Evolutionary conservation across 2,113 vertebrate genomes (phyloP).

Genomic region (Vulpes vulpes): DNA sequence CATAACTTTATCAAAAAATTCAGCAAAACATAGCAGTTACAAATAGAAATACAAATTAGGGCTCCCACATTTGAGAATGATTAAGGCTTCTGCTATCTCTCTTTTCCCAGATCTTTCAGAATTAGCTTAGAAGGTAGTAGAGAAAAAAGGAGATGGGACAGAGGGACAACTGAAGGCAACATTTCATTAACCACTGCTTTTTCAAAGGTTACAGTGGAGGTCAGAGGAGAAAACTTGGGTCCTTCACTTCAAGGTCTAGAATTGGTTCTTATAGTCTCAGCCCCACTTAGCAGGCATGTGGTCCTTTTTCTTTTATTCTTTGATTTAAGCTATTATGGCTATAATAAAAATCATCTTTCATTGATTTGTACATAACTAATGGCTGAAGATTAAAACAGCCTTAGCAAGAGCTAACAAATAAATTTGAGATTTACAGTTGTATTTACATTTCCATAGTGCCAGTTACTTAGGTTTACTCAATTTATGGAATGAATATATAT

Average conservation of each 20-base stretch:
- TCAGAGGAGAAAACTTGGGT: not conserved
- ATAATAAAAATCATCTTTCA: not conserved
- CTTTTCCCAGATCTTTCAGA: not conserved
- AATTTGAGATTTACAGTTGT: not conserved
- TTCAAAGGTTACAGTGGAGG: not conserved
- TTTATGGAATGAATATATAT: not conserved
- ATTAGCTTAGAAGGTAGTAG: not conserved
- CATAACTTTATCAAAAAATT: not conserved
- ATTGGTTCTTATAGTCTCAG: not conserved
- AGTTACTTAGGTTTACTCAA: not conserved
- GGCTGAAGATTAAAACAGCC: not conserved
- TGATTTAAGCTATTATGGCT: not conserved
- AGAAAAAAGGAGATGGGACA: not conserved
- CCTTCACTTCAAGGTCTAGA: not conserved
- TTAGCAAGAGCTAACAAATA: conserved; percentile 10
- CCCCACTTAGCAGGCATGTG: not conserved
- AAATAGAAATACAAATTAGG: not conserved
- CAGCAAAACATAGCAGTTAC: not conserved
- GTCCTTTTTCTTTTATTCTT: not conserved
- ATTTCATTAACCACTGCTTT: not conserved
- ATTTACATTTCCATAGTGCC: not conserved
- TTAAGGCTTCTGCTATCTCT: not conserved
- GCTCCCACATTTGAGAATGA: not conserved
- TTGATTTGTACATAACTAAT: not conserved
- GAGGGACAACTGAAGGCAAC: not conserved